phyloP scores from a whole-genome alignment of 2,797 vertebrate species.

The Pangasius macronema region DNA sequence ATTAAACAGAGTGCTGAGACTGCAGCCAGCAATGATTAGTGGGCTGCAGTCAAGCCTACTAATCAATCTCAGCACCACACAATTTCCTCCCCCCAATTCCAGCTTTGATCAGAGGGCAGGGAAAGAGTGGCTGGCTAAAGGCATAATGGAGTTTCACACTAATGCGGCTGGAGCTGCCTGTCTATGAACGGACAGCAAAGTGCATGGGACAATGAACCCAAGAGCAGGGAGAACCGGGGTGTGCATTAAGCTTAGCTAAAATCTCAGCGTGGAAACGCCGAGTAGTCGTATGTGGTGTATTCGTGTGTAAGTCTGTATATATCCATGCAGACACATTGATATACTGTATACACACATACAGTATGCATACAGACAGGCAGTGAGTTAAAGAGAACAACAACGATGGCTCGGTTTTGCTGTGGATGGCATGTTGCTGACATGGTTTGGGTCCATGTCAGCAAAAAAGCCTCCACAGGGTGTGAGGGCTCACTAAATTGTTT shows the following conservation, averaged over 20 bases:
- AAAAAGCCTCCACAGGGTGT: neutral
- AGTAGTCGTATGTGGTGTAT: neutral
- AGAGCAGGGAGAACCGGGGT: neutral
- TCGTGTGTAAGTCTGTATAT: neutral
- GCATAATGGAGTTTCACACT: conserved; percentile 61
- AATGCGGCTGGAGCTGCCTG: conserved; percentile 43
- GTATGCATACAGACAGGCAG: neutral
- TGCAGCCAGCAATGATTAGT: conserved; percentile 69
- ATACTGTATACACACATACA: neutral
- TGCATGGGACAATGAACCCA: conserved; percentile 12
- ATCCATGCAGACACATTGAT: neutral
- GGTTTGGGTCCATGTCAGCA: neutral
- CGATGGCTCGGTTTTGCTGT: neutral
- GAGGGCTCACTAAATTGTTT: neutral
- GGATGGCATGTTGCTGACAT: neutral
- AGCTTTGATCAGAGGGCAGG: conserved; percentile 67
- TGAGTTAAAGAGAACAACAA: neutral
- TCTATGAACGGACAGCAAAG: conserved; percentile 44
- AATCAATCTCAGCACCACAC: conserved; percentile 66
- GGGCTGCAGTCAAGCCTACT: conserved; percentile 58
- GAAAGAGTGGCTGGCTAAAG: conserved; percentile 58
- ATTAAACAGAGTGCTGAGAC: conserved; percentile 71
- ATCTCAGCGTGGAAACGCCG: neutral
- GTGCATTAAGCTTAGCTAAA: conserved; percentile 18
- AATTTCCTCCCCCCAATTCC: conserved; percentile 60